phyloP scores from a whole-genome alignment of 1,140 invertebrate species.

The Cyclina sinensis region DNA sequence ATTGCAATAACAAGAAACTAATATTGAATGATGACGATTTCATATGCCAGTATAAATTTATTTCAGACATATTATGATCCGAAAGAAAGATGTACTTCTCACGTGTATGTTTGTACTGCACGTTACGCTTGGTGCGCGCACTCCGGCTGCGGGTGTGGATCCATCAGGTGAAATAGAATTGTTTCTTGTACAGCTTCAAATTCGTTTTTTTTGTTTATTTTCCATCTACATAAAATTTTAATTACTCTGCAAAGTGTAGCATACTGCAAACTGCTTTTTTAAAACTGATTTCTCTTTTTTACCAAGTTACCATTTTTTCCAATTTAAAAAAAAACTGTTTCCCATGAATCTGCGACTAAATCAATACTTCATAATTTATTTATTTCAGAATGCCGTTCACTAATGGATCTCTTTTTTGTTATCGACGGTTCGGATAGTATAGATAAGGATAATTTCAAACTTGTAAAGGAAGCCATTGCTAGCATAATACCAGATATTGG shows the following conservation, averaged over 20 bases:
- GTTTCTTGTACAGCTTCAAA: background rate
- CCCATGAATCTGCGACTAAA: no score
- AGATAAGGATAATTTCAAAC: background rate
- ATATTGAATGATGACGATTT: no score
- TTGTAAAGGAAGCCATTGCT: constrained; percentile 1
- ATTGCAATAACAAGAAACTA: no score
- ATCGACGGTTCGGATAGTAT: constrained; percentile 66
- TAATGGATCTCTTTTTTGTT: constrained; percentile 58
- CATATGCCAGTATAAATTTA: no score
- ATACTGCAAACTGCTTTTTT: no score
- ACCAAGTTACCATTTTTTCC: no score
- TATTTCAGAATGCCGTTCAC: constrained; percentile 55
- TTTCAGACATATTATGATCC: constrained; percentile 46
- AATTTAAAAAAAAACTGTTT: no score
- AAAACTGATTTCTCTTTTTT: no score
- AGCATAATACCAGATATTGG: constrained; percentile 30
- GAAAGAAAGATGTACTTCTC: background rate
- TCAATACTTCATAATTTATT: no score
- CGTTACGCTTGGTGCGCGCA: background rate
- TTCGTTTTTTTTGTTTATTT: background rate
- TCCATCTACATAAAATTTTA: background rate
- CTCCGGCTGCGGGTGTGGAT: constrained; percentile 34
- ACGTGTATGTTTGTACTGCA: constrained; percentile 50
- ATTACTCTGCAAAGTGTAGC: no score
- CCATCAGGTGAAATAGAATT: constrained; percentile 34